Base-by-base conservation (phyloP, 1,140 invertebrate species). In the Sinonovacula constricta region DNA sequence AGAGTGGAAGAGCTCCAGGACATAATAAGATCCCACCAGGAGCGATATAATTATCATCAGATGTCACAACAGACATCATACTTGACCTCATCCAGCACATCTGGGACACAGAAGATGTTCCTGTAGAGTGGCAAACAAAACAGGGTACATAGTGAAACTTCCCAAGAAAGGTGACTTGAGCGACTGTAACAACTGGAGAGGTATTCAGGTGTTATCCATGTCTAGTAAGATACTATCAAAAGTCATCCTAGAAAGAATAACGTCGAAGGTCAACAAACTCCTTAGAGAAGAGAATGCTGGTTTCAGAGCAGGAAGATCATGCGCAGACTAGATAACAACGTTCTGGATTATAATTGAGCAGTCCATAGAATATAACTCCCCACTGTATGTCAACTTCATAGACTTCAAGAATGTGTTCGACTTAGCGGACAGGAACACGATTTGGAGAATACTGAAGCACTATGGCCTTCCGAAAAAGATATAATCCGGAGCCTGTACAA, bases 341-440 rank as follows among this genome's bases (percentile, higher is more conserved):
- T 57, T 79, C 14, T 22, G 76, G 3, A 79, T 81, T 5, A 83
- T 81, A 33, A 34, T 86, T 12, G 79, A 86, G 53, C 81, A 88
- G 63, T 83, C 63, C 71, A 36, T 69, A 1, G 79, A 86, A 75
- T 83, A 74, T 74, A 74, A 80, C 3, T 34, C 66, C 28, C 75
- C 78, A 10, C 62, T 83, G 4, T 83, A 83, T 56, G 71, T 83
- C 3, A 60, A 26, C 22, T 88, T 86, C 51, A 62, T 88, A 3
- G 76, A 88, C 60, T 85, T 80, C 60, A 60, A 76, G 63, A 88
- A 88, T 59, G 83, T 79, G 3, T 86, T 88, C 49, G 83, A 87
- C 53, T 81, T 69, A 49, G 54, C 85, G 15, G 68, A 87, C 60
- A 74, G 83, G 53, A 67, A 80, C 15, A 54, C 49, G 18, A 45